phyloP scores from a whole-genome alignment of 2,797 vertebrate species.

The Bovichtus diacanthus region DNA sequence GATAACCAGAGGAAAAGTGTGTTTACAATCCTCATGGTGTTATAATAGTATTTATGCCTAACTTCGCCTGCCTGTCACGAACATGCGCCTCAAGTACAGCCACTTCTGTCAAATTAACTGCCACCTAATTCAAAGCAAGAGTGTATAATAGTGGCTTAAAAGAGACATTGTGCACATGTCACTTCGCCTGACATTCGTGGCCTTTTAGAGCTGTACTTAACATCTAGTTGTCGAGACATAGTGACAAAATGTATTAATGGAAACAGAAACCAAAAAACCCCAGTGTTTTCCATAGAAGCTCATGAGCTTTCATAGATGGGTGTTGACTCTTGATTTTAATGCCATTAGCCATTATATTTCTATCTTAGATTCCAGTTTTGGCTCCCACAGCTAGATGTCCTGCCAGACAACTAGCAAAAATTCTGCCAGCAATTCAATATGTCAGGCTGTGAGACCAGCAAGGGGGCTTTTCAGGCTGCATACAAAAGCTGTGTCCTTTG shows the following conservation, averaged over 20 bases:
- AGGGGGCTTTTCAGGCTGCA: neutral
- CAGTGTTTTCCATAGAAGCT: too few relatives aligned
- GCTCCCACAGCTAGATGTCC: neutral
- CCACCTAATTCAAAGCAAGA: neutral
- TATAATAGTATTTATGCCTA: neutral
- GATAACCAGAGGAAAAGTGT: neutral
- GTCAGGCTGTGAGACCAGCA: conserved; percentile 4
- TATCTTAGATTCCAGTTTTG: conserved; percentile 1
- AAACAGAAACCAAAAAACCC: neutral
- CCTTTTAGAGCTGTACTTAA: neutral
- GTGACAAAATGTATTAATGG: neutral
- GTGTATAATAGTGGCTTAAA: neutral
- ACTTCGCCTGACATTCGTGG: neutral
- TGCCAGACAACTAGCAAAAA: conserved; percentile 1
- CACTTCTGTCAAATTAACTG: conserved; percentile 1
- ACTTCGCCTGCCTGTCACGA: neutral
- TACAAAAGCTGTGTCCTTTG: neutral
- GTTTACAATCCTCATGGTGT: neutral
- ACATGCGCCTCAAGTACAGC: neutral
- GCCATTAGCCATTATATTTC: conserved; percentile 7
- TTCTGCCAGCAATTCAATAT: conserved; percentile 32
- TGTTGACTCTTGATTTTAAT: neutral
- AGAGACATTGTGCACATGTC: neutral
- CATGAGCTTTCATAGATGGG: neutral
- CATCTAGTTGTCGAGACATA: neutral